Conservation (phyloP, 2,888 invertebrate species). For the Rosalia funebris region DNA sequence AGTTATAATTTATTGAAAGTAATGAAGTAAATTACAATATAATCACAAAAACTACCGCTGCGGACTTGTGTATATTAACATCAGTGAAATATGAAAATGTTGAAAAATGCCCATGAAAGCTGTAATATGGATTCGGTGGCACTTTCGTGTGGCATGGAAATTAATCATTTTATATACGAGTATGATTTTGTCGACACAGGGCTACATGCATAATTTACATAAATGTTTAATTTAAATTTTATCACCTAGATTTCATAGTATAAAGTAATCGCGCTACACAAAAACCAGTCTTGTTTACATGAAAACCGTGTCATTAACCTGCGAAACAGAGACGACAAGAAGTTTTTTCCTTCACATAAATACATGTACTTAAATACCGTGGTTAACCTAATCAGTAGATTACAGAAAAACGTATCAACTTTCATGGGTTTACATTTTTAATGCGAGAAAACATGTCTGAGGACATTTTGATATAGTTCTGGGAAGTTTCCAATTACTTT, state of each 20-base stretch:
- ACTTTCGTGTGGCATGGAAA: conserved; percentile 44
- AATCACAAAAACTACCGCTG: conserved; percentile 31
- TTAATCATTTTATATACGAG: conserved; percentile 47
- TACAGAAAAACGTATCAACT: no score
- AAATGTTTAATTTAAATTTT: conserved; percentile 51
- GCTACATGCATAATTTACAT: conserved; percentile 49
- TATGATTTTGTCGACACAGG: conserved; percentile 50
- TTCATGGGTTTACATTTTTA: no score
- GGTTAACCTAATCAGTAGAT: conserved; percentile 31
- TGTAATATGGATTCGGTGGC: conserved; percentile 39
- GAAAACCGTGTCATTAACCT: conserved; percentile 48
- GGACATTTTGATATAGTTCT: no score
- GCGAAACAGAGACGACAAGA: conserved; percentile 38
- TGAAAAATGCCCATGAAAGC: conserved; percentile 38
- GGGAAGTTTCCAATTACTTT: no score
- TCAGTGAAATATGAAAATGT: conserved; percentile 38
- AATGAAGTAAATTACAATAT: conserved; percentile 35
- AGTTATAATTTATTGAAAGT: conserved; percentile 33
- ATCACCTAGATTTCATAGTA: conserved; percentile 47
- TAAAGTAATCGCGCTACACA: conserved; percentile 45
- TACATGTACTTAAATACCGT: conserved; percentile 38
- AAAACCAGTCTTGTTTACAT: conserved; percentile 47
- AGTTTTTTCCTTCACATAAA: conserved; percentile 38
- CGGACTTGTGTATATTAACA: conserved; percentile 30
- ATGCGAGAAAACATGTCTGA: no score